A percentile compares a stretch with the other conserved stretches of the same genome.
phyloP scores from a whole-genome alignment of 2,888 invertebrate genomes.

The Spatulosminthurus flaviceps region DNA sequence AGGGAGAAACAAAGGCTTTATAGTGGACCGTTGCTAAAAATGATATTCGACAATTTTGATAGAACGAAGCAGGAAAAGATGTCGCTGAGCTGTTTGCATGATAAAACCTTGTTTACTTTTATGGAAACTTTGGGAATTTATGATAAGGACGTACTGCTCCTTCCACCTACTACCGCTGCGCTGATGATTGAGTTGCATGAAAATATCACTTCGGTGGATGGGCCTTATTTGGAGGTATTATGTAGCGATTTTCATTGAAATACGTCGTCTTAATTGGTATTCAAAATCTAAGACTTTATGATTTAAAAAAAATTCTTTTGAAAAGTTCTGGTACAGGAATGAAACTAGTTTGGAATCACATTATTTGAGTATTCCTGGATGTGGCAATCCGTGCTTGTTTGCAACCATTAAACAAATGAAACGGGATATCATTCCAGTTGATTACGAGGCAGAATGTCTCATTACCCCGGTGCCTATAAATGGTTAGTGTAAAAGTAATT shows the following conservation, averaged over 20 bases:
- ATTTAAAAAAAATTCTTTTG: not conserved
- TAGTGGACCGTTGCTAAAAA: not conserved
- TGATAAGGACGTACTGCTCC: not conserved
- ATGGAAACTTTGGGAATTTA: conserved; percentile 16
- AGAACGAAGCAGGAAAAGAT: not conserved
- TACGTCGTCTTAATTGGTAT: not conserved
- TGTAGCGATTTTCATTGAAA: not conserved
- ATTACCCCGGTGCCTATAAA: not conserved
- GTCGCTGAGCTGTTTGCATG: not conserved
- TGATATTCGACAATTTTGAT: not conserved
- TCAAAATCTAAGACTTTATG: not conserved
- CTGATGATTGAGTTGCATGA: conserved; percentile 6
- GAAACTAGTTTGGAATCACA: not conserved
- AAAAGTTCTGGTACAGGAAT: not conserved
- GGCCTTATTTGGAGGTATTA: conserved; percentile 8
- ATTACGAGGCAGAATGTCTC: not conserved
- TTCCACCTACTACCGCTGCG: not conserved
- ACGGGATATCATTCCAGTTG: not conserved
- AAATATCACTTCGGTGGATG: not conserved
- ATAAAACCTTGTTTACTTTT: conserved; percentile 19
- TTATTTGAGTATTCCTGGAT: not conserved
- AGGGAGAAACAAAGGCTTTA: not conserved
- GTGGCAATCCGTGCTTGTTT: not conserved
- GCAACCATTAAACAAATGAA: not conserved
- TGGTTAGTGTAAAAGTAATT: not conserved